Evolutionary conservation across 2,888 invertebrate genomes (phyloP).

Genomic region (Cheilosia pagana): DNA sequence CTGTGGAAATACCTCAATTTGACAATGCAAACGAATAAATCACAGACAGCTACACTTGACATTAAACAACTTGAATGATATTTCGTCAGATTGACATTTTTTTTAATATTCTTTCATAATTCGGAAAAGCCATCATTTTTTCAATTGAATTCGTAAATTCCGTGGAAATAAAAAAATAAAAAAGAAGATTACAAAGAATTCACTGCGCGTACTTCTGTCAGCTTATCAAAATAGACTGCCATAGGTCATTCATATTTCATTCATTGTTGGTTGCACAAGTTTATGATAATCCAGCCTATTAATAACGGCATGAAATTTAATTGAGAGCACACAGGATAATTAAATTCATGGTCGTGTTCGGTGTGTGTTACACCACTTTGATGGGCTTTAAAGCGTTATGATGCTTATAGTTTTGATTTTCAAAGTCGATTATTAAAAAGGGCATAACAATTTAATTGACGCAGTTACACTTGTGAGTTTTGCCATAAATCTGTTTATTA

Average conservation of each 20-base stretch:
- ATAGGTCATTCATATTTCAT: slow-evolving; percentile 44
- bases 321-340: slow-evolving; percentile 28
- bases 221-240: slow-evolving; percentile 47
- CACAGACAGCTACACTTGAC: too few species aligned
- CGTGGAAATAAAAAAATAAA: background rate
- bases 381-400: slow-evolving; percentile 29
- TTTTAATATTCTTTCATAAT: too few species aligned
- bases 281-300: slow-evolving; percentile 23
- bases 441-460: slow-evolving; percentile 13
- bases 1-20: too few species aligned
- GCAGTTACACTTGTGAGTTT: slow-evolving; percentile 26
- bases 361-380: slow-evolving; percentile 4
- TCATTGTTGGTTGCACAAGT: slow-evolving; percentile 33
- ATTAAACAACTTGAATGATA: too few species aligned
- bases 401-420: slow-evolving; percentile 33
- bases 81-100: too few species aligned
- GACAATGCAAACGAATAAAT: too few species aligned
- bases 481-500: slow-evolving; percentile 1
- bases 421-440: slow-evolving; percentile 30
- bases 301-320: slow-evolving; percentile 26
- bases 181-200: background rate
- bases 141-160: background rate
- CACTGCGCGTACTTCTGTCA: background rate
- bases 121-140: too few species aligned
- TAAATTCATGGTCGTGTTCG: slow-evolving; percentile 40